These are phyloP conservation scores for Chelonoidis abingdonii DNA, from an alignment of 2,113 vertebrate genomes.

Conservation along the genomic window DNA sequence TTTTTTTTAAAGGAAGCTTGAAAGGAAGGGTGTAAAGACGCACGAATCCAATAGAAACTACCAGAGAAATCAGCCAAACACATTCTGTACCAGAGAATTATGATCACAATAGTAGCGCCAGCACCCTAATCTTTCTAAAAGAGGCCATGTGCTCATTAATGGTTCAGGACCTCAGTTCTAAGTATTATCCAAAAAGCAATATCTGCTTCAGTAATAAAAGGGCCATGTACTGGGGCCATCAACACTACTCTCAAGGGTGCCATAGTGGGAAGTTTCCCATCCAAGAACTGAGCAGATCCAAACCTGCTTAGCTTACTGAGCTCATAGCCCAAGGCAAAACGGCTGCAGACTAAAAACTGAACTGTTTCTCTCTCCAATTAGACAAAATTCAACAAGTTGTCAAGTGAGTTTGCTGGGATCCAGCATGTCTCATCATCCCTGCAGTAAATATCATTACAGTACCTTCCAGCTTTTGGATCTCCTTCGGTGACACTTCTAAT, in stretches of 20 bases:
- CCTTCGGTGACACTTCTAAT: constrained; percentile 78
- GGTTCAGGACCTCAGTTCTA: not conserved
- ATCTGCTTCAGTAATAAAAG: too few relatives aligned
- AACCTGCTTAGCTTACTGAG: not conserved
- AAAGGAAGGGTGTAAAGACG: not conserved
- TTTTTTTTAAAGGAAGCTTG: not conserved
- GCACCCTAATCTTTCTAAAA: not conserved
- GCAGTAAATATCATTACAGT: constrained; percentile 13
- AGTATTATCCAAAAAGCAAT: not conserved
- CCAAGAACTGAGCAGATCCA: not conserved
- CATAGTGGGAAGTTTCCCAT: too few relatives aligned
- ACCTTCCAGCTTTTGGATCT: constrained; percentile 85
- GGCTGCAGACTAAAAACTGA: not conserved
- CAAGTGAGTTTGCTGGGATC: not conserved
- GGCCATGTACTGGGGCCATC: too few relatives aligned
- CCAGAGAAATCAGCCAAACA: not conserved
- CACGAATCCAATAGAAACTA: not conserved
- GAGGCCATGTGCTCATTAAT: not conserved
- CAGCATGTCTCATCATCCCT: not conserved
- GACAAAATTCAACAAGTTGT: not conserved
- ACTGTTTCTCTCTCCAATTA: not conserved
- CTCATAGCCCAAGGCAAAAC: not conserved
- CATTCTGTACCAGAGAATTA: not conserved
- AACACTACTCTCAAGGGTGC: too few relatives aligned
- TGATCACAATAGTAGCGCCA: not conserved